These are phyloP conservation scores for Brachystomella parvula DNA, from an alignment of 1,140 invertebrate species.

Conservation along the genomic window DNA sequence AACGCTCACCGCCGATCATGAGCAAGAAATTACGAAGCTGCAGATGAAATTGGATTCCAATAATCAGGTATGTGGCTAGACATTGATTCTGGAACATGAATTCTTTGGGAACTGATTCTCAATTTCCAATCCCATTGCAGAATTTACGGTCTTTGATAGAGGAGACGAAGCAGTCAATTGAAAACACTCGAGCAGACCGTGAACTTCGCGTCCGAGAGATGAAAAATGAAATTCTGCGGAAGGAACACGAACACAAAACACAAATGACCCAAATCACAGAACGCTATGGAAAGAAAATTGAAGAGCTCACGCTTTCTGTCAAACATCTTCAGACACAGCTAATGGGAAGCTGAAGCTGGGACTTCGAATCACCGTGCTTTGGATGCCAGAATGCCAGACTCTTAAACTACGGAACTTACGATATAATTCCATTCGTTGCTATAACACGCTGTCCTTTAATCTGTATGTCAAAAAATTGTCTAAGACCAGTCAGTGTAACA, in stretches of 20 bases:
- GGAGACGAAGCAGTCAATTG: neutral
- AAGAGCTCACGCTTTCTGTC: constrained; percentile 5
- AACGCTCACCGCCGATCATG: neutral
- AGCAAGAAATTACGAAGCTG: neutral
- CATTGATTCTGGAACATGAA: neutral
- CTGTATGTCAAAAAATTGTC: no score
- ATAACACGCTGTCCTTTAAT: no score
- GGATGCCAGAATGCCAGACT: no score
- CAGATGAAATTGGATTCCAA: neutral
- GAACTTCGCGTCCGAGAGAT: constrained; percentile 1
- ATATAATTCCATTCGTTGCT: no score
- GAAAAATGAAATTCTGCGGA: neutral
- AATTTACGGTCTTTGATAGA: neutral
- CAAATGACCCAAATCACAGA: neutral
- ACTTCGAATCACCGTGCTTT: no score
- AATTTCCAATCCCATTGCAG: neutral
- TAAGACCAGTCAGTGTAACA: no score
- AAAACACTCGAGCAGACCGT: neutral
- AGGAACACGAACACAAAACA: constrained; percentile 9
- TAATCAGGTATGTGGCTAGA: neutral
- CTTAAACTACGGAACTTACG: no score
- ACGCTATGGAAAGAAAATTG: constrained; percentile 9
- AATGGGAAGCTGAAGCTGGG: neutral
- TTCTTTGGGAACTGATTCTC: neutral
- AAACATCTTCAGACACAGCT: constrained; percentile 4